Base-by-base conservation (phyloP, 2,113 vertebrate genomes). In the Zosterops hypoxanthus region DNA sequence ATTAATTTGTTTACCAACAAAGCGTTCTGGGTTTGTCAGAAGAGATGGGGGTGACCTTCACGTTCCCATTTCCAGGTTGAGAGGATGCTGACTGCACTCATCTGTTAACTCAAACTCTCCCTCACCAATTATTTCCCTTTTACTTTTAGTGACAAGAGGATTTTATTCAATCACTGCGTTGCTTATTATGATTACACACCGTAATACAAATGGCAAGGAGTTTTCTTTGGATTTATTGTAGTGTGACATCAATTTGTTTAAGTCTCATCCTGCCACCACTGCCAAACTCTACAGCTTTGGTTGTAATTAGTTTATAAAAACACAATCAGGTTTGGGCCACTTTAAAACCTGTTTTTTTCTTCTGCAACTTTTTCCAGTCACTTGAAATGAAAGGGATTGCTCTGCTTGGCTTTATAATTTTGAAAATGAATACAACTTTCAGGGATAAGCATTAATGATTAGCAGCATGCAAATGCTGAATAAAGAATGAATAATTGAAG, bases 1-100 rank as follows among this genome's bases (percentile, higher is more conserved):
- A 99, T 99, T 98, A 98, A 99, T 99, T 99, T 99, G 98, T 99
- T 99, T 99, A 98, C 98, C 98, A 98, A 98, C 98, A 98, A 96
- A 97, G 98, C 77, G 95, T 94, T 98, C 97, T 94, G 95, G 82
- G 91, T 98, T 98, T 99, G 98, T 99, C 98, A 99, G 97, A 95
- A 60, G 97, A 98, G 98, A 98, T 97, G 97, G 98, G 97, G 97
- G 97, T 99, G 99, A 99, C 99, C 99, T 99, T 99, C 98, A 98
- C 97, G 95, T 97, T 98, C 97, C 96, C 92, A 93, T 97, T 97
- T 98, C 97, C 95, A 84, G 97, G 97, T 93, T 95, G 97, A 97
- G 98, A 98, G 97, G 98, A 97, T 95, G 97, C 98, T 98, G 98
- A 98, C 98, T 97, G 63, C 91, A 98, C 95, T 98, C 98, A 98